Conservation (phyloP, 2,113 vertebrate genomes). For the Bucco capensis region DNA sequence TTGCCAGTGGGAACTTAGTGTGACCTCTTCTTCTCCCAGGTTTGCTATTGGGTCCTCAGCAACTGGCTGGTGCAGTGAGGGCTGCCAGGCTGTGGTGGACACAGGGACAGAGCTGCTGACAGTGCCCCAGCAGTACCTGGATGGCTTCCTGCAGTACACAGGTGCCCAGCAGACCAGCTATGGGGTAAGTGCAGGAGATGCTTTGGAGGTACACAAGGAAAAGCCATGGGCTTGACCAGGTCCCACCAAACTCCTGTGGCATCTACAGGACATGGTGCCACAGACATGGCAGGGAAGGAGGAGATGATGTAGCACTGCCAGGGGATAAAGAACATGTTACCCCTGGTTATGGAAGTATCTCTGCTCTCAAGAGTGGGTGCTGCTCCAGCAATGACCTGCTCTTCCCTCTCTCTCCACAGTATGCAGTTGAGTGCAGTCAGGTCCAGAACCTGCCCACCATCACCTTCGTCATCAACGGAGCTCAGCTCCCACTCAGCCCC, state of each 20-base stretch:
- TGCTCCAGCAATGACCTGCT: not conserved
- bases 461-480: slow-evolving; percentile 49
- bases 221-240: not conserved
- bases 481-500: slow-evolving; percentile 28
- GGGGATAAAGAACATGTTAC: not conserved
- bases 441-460: slow-evolving; percentile 45
- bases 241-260: rapidly evolving
- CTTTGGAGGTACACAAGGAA: not conserved
- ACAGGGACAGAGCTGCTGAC: slow-evolving; percentile 63
- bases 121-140: slow-evolving; percentile 37
- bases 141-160: slow-evolving; percentile 9
- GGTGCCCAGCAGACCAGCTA: slow-evolving; percentile 58
- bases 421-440: slow-evolving; percentile 23
- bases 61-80: slow-evolving; percentile 36
- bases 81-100: slow-evolving; percentile 71
- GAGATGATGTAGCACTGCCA: not conserved
- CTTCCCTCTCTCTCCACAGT: slow-evolving; percentile 15
- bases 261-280: not conserved
- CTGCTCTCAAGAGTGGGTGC: not conserved
- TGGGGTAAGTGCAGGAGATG: slow-evolving; percentile 13
- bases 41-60: slow-evolving; percentile 48
- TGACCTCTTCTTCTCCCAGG: not conserved
- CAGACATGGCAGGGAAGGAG: not conserved
- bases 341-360: rapidly evolving
- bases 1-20: not conserved